Base-by-base conservation (phyloP, 2,113 vertebrate species). In the Archilochus colubris region DNA sequence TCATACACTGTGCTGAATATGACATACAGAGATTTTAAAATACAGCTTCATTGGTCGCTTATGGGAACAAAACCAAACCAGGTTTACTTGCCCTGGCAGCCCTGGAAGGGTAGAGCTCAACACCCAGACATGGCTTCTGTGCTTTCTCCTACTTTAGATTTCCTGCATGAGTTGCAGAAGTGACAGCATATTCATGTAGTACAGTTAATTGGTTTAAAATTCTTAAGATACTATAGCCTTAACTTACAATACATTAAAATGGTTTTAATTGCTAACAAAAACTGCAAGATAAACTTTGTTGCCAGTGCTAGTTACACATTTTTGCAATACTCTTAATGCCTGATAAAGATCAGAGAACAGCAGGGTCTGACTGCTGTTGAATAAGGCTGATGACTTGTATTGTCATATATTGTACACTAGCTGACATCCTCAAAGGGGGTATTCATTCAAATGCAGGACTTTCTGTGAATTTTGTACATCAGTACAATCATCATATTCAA, bases 1-100 rank as follows among this genome's bases (percentile, higher is more conserved):
- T 66, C 40, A 22, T 2, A 14, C 2, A 0, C 18, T 22, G 8
- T 3, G 12, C 30, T 27, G 10, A 5, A 3, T 2, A 2, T 18
- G 28, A 14, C 20, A 11, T 1, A 66, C 3, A 3, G 33, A 24
- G 31, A 48, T 30, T 15, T 16, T 21, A 17, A 55, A 75, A n/a
- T 30, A n/a, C 3, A 13, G 28, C 48, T 89, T 50, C 43, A 50
- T 31, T 10, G 1, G 1, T 7, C 14, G 54, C 48, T 38, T 28
- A 14, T 4, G 48, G 33, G 28, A 87, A 43, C 62, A 67, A 55
- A 87, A 55, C 14, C 6, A 36, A 61, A 10, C 9, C 13, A 31
- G 21, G 7, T 27, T 20, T 8, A 30, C 43, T 33, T 70, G 64
- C 64, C 30, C 24, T 2, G 2, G 17, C 28, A 48, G 17, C 67